Conservation (phyloP, 1,140 invertebrate species). For the Pseudachorutes palmiensis region DNA sequence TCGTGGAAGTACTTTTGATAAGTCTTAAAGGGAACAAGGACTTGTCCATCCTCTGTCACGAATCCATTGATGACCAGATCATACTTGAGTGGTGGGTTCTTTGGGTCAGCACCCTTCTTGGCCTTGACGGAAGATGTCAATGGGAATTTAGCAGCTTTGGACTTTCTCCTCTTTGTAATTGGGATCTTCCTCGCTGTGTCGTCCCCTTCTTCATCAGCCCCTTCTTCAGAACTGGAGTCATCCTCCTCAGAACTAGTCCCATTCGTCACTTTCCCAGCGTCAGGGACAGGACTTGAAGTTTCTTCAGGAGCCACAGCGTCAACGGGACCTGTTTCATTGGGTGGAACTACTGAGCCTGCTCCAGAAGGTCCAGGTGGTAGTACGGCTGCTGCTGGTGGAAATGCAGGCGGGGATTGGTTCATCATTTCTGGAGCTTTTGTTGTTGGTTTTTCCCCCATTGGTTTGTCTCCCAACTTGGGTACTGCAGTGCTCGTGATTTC, state of each 20-base stretch:
- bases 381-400: background rate
- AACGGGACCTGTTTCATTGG: background rate
- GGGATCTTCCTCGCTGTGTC: background rate
- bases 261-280: background rate
- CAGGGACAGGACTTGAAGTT: background rate
- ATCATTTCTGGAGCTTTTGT: background rate
- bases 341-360: constrained; percentile 2
- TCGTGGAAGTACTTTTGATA: background rate
- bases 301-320: background rate
- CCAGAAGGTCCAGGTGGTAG: background rate
- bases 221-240: constrained; percentile 11
- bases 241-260: background rate
- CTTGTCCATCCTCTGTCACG: constrained; percentile 1
- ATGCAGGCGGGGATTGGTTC: background rate
- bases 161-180: background rate
- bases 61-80: constrained; percentile 2
- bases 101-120: background rate
- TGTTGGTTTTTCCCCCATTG: background rate
- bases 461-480: background rate
- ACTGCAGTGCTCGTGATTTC: too few relatives aligned
- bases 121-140: background rate
- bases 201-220: background rate
- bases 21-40: background rate
- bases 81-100: constrained; percentile 8
- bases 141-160: background rate